Conservation (phyloP, 2,113 vertebrate genomes). For the Procapra przewalskii region DNA sequence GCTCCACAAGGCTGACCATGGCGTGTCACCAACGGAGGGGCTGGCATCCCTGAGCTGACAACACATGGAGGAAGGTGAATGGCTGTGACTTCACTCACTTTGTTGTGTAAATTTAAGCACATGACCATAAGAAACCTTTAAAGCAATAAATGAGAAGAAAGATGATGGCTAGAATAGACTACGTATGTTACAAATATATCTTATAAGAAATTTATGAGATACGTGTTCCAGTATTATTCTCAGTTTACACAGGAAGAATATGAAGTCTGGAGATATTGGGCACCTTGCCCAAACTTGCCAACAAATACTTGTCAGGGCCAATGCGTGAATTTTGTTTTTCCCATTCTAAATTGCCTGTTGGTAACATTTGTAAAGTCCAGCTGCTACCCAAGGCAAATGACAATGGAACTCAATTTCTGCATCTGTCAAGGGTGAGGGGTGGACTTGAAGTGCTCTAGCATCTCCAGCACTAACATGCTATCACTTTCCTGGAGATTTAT, state of each 20-base stretch:
- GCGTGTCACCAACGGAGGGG: neutral
- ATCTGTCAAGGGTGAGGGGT: neutral
- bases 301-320: neutral
- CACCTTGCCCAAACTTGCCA: neutral
- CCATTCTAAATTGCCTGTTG: neutral
- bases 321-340: neutral
- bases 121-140: neutral
- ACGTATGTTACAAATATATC: neutral
- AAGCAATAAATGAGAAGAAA: neutral
- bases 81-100: neutral
- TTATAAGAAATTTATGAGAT: neutral
- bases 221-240: neutral
- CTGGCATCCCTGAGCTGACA: neutral
- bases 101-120: neutral
- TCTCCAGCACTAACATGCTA: neutral
- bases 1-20: neutral
- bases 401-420: neutral
- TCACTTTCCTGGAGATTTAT: constrained; percentile 47
- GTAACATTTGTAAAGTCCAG: neutral
- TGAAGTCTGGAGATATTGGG: neutral
- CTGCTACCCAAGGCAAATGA: neutral
- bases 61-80: neutral
- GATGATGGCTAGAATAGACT: neutral
- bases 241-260: neutral
- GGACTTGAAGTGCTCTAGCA: neutral